Conservation (phyloP, 1,140 invertebrate species). For the Chironomus tepperi region DNA sequence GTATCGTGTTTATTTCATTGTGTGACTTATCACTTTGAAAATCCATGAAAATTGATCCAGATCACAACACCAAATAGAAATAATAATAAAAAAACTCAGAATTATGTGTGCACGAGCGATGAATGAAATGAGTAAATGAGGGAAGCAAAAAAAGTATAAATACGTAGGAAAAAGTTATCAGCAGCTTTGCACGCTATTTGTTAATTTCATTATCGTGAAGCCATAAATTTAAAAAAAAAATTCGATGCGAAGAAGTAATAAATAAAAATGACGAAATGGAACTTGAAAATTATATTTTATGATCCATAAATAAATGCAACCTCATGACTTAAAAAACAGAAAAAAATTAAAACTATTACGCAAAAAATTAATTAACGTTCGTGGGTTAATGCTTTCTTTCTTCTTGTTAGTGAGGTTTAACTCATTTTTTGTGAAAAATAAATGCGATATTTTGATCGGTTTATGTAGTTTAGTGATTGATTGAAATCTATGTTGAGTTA, state of each 20-base stretch:
- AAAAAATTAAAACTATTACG: background rate
- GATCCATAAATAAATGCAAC: background rate
- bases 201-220: slow-evolving; percentile 21
- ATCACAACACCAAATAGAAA: background rate
- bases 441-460: too few species aligned
- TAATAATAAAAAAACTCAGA: too few species aligned
- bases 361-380: background rate
- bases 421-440: too few species aligned
- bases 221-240: background rate
- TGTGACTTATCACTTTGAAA: slow-evolving; percentile 13
- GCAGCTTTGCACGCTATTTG: slow-evolving; percentile 14
- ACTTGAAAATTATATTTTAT: background rate
- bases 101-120: too few species aligned
- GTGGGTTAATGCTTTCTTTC: too few species aligned
- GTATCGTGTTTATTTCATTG: background rate
- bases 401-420: too few species aligned
- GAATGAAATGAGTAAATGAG: too few species aligned
- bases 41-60: slow-evolving; percentile 8
- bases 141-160: background rate
- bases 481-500: too few species aligned
- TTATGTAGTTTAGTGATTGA: too few species aligned
- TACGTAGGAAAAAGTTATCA: background rate
- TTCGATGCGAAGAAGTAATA: background rate
- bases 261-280: background rate
- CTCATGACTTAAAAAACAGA: background rate